Evolutionary conservation across 37 sponge, comb jelly and placozoan genomes (phyloP), one percentile per base, ranked within the genome.

Genomic region (Hexactinellida sp.): DNA sequence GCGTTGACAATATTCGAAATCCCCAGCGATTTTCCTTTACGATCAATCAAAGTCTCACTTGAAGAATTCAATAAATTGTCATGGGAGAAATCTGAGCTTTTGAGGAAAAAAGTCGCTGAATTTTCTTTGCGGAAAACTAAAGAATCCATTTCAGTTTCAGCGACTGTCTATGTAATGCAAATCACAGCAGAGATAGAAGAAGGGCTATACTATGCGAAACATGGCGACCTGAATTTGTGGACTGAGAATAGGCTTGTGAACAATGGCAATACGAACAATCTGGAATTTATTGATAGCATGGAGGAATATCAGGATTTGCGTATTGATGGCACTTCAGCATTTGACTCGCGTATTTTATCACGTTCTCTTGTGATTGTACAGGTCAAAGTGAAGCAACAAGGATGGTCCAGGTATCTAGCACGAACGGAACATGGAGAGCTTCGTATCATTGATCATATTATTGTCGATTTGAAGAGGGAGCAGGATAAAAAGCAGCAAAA

Each of bases 1-100:
- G 76, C 30, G 32, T 63, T 63, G 76, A 63, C 76, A 63, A 1
- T 63, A 5, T 63, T 63, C 76, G 76, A 63, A n/a, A 63, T 63
- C 13, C 76, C 76, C 3, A 7, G 76, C 30, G 76, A 63, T 28
- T 63, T 63, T 23, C 76, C 76, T 10, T 21, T 25, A 63, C 76
- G 34, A 23, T 1, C 21, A 23, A 7, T 63, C 28, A 63, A 63
- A 63, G 76, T 63, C 5, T 63, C 25, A 23, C 13, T 63, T n/a
- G 76, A 63, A n/a, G 30, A 63, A 63, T 63, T 63, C 76, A 1
- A 23, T 63, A 63, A n/a, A n/a, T 25, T 63, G 34, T 23, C 76
- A 23, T 63, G 76, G 76, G 76, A 63, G 76, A 63, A 63, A 63
- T 21, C 76, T 1, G 76, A 63, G 30, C 3, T 28, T 10, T 28